Base-by-base conservation (phyloP, 2,113 vertebrate species). In the Eulemur macaco region DNA sequence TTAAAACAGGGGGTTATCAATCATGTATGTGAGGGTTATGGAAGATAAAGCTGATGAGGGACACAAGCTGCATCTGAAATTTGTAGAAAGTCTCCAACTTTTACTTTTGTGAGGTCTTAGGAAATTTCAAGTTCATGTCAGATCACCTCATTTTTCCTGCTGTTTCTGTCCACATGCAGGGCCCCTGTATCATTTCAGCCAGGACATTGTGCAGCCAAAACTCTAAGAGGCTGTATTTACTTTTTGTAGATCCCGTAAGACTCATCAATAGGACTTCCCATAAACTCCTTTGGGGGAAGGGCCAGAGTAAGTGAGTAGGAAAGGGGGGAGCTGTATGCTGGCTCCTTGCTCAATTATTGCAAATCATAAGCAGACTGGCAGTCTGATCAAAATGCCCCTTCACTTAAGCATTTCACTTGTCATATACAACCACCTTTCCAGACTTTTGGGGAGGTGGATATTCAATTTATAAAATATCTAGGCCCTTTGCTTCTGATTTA, bases 161-260 rank as follows among this genome's bases (percentile, higher is more conserved):
- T 77, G 91, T 98, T 98, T 98, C 97, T 97, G 76, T 95, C 63
- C 82, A 50, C 87, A 95, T 90, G 93, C 92, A 96, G 95, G 95
- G 95, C 95, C 97, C 80, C 69, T 97, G n/a, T 93, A 69, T 95
- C 83, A 97, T 97, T 94, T 96, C 91, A 97, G 95, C 95, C 97
- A 97, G 94, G 78, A 94, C 31, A 20, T 73, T 93, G 37, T 96
- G 71, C 93, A 98, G 98, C 98, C 98, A 98, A 97, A 96, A 97
- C 94, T 96, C 95, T 93, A 82, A 96, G 96, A 96, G 82, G 88
- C 97, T 94, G 96, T 98, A 91, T 97, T 96, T 95, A 81, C 83
- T 81, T 94, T 97, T 95, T 96, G 93, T 89, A 71, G 86, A 73
- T 95, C 97, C 93, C 93, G 18, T 3, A 39, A 87, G 96, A 74